Percentiles rank a stretch among this genome's conserved stretches.
Conservation (phyloP, 2,113 vertebrate species). For the Neolamprologus modestus region DNA sequence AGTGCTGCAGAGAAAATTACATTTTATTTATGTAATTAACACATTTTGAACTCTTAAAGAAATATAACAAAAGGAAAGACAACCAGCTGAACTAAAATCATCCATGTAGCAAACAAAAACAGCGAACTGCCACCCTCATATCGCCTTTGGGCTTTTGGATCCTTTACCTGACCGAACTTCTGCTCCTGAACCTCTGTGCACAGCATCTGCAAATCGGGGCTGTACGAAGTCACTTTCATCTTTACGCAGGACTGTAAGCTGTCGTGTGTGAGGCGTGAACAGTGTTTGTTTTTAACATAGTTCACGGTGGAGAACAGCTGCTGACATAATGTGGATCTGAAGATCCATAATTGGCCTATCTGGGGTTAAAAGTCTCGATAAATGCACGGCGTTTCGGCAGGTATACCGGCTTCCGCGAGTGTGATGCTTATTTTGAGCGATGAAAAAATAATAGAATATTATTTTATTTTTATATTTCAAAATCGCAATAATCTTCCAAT, state of each 20-base stretch:
- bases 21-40: too few relatives aligned
- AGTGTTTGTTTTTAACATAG: neutral
- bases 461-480: neutral
- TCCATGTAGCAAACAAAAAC: too few relatives aligned
- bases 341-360: neutral
- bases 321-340: neutral
- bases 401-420: accelerated
- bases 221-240: too few relatives aligned
- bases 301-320: neutral
- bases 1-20: accelerated
- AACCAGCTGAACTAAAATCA: too few relatives aligned
- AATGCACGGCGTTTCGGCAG: accelerated
- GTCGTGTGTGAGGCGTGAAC: accelerated
- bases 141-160: too few relatives aligned
- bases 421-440: accelerated
- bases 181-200: neutral
- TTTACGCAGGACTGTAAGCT: neutral
- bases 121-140: too few relatives aligned
- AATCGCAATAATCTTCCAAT: neutral
- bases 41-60: too few relatives aligned
- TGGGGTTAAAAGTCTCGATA: neutral
- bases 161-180: too few relatives aligned
- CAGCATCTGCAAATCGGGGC: accelerated
- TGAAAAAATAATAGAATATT: neutral
- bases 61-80: too few relatives aligned